Base-by-base conservation (phyloP, 2,113 vertebrate species). In the Polypterus senegalus region DNA sequence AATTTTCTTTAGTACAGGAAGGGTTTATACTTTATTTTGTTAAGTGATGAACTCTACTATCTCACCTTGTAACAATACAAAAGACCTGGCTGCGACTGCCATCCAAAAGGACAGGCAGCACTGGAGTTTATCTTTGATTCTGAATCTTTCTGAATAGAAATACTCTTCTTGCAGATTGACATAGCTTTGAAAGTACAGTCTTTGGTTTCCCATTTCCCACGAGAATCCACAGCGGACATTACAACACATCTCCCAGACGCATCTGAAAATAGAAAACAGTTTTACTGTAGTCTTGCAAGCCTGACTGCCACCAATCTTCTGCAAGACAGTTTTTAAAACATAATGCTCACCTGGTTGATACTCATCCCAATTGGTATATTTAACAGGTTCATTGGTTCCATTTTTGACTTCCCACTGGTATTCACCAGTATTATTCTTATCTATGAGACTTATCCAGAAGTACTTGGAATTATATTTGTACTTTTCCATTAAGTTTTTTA, bases 41-140 rank as follows among this genome's bases (percentile, higher is more conserved):
- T 27, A 27, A 27, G 27, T 27, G 27, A 27, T 27, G 27, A 27
- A 27, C 27, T 27, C 27, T 27, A 27, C 27, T 49, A 4, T 61
- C 69, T 70, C 70, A 93, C 94, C 91, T 97, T 98, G 73, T 93
- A 97, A 78, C 96, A 98, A 68, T 91, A 87, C 71, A 74, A 71
- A 5, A 68, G 76, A 63, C 74, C 65, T 0, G 73, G 65, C 57
- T 65, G 74, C 46, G 82, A 81, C 9, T 82, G 52, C 96, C 96
- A 98, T 7, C 92, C 93, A 53, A 74, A 61, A 3, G 92, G 83
- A 74, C 96, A 98, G 45, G 83, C 70, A n/a, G 67, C 77, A 9
- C 70, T 83, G 7, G 74, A 75, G 52, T 89, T 73, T 0, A 81
- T 84, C 43, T 77, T 68, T 11, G 79, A 76, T 64, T 83, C 76